These are phyloP conservation scores for Melanophora roralis DNA, from an alignment of 2,888 invertebrate genomes.

Conservation along the genomic window DNA sequence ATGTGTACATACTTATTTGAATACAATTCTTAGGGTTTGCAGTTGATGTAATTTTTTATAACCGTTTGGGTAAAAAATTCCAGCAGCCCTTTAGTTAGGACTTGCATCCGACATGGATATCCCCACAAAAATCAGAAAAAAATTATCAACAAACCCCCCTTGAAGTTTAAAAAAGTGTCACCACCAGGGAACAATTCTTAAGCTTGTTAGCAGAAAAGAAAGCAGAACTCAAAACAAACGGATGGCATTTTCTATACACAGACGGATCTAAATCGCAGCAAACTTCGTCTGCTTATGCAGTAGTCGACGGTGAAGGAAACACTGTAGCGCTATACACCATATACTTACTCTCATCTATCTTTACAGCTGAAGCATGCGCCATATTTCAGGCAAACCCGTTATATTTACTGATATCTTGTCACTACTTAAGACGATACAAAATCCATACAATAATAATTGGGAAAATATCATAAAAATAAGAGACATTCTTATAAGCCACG, in stretches of 20 bases:
- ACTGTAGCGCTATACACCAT: not conserved
- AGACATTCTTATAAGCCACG: not conserved
- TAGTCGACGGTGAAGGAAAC: constrained; percentile 8
- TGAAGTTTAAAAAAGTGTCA: not conserved
- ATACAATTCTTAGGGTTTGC: too few species aligned
- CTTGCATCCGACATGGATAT: not conserved
- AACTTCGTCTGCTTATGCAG: not conserved
- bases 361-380: not conserved
- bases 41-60: too few species aligned
- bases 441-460: not conserved
- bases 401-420: not conserved
- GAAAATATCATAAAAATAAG: not conserved
- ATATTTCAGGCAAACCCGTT: not conserved
- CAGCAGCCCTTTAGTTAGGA: too few species aligned
- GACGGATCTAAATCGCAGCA: not conserved
- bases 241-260: not conserved
- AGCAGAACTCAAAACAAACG: not conserved
- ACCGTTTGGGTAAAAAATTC: too few species aligned
- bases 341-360: not conserved
- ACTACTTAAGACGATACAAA: not conserved
- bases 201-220: not conserved
- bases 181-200: not conserved
- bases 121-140: not conserved
- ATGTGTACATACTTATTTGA: too few species aligned
- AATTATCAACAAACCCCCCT: not conserved